Evolutionary conservation across 2,797 vertebrate species (phyloP).

Genomic region (Xiphorhynchus erythropygius): DNA sequence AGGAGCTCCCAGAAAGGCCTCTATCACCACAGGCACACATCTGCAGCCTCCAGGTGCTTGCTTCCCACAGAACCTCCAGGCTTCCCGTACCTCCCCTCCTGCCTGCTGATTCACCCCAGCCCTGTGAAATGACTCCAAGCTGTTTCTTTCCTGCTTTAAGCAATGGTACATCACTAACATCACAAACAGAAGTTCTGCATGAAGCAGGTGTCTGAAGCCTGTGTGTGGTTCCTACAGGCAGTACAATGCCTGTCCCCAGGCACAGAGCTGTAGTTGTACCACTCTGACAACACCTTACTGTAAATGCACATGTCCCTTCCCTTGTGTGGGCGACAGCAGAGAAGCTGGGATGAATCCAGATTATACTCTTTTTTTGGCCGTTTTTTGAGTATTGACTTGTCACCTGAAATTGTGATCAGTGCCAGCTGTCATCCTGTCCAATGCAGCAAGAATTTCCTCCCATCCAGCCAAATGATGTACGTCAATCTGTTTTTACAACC

Average conservation of each 20-base stretch:
- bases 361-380: background rate
- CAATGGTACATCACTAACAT: background rate
- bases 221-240: fast-evolving
- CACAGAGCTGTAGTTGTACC: fast-evolving
- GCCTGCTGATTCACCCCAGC: fast-evolving
- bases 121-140: fast-evolving
- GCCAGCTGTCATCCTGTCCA: background rate
- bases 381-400: background rate
- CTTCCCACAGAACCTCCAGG: background rate
- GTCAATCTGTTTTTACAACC: slow-evolving; percentile 36
- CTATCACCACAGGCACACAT: fast-evolving
- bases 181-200: background rate
- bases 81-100: background rate
- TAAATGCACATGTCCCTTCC: fast-evolving
- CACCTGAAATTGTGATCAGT: slow-evolving; percentile 9
- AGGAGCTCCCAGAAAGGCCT: background rate
- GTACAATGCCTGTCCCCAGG: background rate
- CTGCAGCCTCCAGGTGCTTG: background rate
- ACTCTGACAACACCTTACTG: background rate
- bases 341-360: background rate
- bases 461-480: background rate
- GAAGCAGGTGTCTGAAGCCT: background rate
- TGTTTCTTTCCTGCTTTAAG: background rate
- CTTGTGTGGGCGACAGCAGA: background rate
- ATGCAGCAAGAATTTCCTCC: background rate